Conservation (phyloP, 2,888 invertebrate species). For the Epicampocera succincta region DNA sequence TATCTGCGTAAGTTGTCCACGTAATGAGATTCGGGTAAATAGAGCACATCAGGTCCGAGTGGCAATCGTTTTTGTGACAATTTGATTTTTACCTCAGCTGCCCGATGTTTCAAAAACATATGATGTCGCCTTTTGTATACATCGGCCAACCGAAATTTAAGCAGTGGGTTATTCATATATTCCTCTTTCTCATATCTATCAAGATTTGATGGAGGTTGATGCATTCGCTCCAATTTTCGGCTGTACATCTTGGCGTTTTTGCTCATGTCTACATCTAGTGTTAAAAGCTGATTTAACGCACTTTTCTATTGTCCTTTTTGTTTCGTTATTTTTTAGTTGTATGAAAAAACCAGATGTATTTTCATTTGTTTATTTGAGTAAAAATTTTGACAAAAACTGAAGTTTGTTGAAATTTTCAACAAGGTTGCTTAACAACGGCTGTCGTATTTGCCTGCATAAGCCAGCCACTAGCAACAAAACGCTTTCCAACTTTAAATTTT, state of each 20-base stretch:
- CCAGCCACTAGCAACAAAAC: neutral
- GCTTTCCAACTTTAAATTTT: no score
- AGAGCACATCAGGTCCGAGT: conserved; percentile 82
- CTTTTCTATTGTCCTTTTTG: no score
- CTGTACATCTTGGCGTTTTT: conserved; percentile 73
- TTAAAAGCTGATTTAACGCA: neutral
- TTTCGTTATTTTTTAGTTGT: no score
- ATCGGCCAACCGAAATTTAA: conserved; percentile 79
- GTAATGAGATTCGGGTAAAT: conserved; percentile 83
- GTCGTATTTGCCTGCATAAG: neutral
- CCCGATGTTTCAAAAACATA: conserved; percentile 77
- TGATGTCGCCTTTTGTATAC: conserved; percentile 79
- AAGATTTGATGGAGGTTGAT: conserved; percentile 78
- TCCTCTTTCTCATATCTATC: conserved; percentile 80
- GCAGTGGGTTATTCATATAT: conserved; percentile 79
- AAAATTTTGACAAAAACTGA: no score
- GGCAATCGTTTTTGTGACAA: conserved; percentile 72
- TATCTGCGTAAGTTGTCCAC: conserved; percentile 84
- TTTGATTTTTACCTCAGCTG: conserved; percentile 78
- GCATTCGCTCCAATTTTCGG: conserved; percentile 77
- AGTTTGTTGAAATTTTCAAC: conserved; percentile 4
- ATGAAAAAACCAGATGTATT: no score
- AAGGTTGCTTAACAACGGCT: conserved; percentile 29
- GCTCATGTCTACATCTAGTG: neutral
- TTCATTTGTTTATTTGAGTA: no score